A percentile compares a stretch with the other conserved stretches of the same genome.
phyloP scores from a whole-genome alignment of 2,888 invertebrate species.

The Ormyrus labotus region DNA sequence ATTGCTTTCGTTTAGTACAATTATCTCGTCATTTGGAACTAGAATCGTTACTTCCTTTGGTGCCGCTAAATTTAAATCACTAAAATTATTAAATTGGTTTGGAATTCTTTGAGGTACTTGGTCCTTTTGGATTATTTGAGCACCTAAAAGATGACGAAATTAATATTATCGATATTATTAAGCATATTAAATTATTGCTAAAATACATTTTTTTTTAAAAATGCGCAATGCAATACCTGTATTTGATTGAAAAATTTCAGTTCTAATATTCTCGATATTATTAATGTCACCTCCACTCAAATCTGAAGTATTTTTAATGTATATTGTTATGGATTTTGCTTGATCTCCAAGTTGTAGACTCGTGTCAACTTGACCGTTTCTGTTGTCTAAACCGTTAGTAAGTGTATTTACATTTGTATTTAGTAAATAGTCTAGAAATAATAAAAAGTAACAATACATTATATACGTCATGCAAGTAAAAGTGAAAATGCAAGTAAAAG shows the following conservation, averaged over 20 bases:
- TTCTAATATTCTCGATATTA: conserved; percentile 11
- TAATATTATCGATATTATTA: background rate
- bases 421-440: conserved; percentile 2
- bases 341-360: background rate
- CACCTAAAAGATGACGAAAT: conserved; percentile 3
- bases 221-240: background rate
- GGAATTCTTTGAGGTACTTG: conserved; percentile 20
- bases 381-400: background rate
- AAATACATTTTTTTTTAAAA: background rate
- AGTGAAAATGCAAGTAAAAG: background rate
- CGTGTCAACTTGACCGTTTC: background rate
- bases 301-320: conserved; percentile 14
- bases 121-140: background rate
- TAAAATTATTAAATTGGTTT: conserved; percentile 15
- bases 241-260: background rate
- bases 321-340: conserved; percentile 30
- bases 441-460: background rate
- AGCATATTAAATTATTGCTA: too few relatives aligned
- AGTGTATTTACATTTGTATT: conserved; percentile 2
- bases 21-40: conserved; percentile 44
- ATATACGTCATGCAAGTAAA: too few relatives aligned
- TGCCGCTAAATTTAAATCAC: conserved; percentile 1
- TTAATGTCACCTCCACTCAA: conserved; percentile 4
- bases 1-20: conserved; percentile 20
- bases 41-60: conserved; percentile 46